Percentiles rank a stretch among this genome's conserved stretches.
These are phyloP conservation scores for Cinclus cinclus DNA, from an alignment of 2,113 vertebrate species.

Conservation along the genomic window DNA sequence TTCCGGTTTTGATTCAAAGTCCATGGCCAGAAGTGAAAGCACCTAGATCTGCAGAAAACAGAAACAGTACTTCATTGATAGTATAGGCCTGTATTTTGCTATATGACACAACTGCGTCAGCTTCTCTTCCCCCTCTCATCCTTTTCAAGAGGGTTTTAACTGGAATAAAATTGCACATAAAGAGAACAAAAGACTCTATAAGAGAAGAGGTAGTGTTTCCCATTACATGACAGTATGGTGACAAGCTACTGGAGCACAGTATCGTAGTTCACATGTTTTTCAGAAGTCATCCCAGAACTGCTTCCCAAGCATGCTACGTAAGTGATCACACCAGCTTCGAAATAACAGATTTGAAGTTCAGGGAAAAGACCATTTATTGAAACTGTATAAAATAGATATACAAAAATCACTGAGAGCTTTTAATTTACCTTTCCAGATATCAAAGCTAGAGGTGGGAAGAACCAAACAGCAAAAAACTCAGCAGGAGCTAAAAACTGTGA, in stretches of 20 bases:
- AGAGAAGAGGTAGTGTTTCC: neutral
- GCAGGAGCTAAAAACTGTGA: neutral
- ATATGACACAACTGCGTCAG: neutral
- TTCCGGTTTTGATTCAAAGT: neutral
- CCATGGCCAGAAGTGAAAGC: neutral
- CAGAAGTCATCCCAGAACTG: neutral
- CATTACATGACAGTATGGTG: neutral
- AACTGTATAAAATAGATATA: neutral
- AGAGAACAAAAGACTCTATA: neutral
- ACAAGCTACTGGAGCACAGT: neutral
- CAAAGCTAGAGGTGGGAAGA: neutral
- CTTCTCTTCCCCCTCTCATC: neutral
- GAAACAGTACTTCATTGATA: accelerated
- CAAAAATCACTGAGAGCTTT: neutral
- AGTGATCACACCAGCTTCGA: neutral
- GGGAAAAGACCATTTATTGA: neutral
- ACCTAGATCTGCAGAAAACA: neutral
- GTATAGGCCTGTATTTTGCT: neutral
- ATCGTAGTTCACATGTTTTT: accelerated
- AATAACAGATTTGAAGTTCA: neutral
- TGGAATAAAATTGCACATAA: neutral
- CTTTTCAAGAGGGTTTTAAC: neutral
- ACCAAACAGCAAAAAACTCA: neutral
- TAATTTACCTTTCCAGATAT: neutral
- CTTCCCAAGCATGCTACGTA: neutral